phyloP scores from a whole-genome alignment of 2,888 invertebrate genomes.

The Vandiemenella viatica region DNA sequence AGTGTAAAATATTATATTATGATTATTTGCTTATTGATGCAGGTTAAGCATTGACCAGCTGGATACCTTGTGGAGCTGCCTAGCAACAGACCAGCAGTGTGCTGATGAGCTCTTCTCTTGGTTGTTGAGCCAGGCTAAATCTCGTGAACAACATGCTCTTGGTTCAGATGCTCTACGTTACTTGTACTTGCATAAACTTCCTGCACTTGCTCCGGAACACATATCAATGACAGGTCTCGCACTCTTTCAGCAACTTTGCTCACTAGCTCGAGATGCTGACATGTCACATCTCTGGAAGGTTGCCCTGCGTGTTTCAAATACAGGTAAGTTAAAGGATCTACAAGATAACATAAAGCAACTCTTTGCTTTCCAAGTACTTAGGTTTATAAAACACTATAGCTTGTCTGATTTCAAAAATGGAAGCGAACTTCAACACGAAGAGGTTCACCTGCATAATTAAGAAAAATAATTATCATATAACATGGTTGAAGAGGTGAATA shows the following conservation, averaged over 20 bases:
- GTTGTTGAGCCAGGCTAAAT: conserved; percentile 82
- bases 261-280: conserved; percentile 67
- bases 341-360: too few relatives aligned
- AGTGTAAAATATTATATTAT: too few relatives aligned
- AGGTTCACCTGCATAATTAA: too few relatives aligned
- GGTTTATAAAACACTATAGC: too few relatives aligned
- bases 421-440: too few relatives aligned
- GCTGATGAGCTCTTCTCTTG: conserved; percentile 87
- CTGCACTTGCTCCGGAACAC: conserved; percentile 71
- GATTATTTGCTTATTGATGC: too few relatives aligned
- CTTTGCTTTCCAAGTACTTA: too few relatives aligned
- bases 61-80: conserved; percentile 80
- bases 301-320: conserved; percentile 75
- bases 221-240: conserved; percentile 85
- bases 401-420: too few relatives aligned
- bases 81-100: conserved; percentile 71
- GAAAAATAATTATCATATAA: too few relatives aligned
- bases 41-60: conserved; percentile 75
- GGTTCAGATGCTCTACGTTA: conserved; percentile 75
- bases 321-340: too few relatives aligned
- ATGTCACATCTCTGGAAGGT: conserved; percentile 94
- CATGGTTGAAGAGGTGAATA: too few relatives aligned
- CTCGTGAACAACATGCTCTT: conserved; percentile 74
- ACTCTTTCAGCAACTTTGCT: conserved; percentile 81
- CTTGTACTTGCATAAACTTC: conserved; percentile 76